Base-by-base conservation (phyloP, 2,888 invertebrate genomes). In the Diogma glabrata region DNA sequence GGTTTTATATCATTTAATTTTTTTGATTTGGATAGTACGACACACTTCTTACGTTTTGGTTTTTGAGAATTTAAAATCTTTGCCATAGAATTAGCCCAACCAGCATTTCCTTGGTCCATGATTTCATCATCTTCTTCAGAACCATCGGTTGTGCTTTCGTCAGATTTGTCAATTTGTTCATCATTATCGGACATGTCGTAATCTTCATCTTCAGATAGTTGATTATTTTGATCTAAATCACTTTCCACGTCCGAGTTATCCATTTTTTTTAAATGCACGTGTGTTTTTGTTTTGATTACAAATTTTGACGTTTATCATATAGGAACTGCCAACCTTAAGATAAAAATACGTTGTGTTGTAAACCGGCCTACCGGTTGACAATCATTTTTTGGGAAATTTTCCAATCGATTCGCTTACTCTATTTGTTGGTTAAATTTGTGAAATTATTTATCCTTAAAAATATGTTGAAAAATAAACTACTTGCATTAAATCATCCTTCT, bases 81-180 rank as follows among this genome's bases (percentile, higher is more conserved):
- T 7, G 81, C 74, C 63, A 91, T 79, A 0, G 84, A 87, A 69
- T 89, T 82, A 2, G 87, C 89, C 89, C 89, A 90, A 3, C 82
- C 84, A 55, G 76, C 70, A 65, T 87, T 87, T 1, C 73, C 74
- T n/a, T n/a, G n/a, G n/a, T n/a, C n/a, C n/a, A n/a, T n/a, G n/a
- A n/a, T n/a, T n/a, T n/a, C n/a, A 28, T 51, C 43, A 28, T 49
- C 48, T 45, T 48, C 49, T 12, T 56, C 53, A 36, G 20, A 33
- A n/a, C 20, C 33, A 33, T 22, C 22, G 12, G n/a, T 24, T 9
- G 10, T 26, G 24, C 24, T 16, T n/a, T 16, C 26, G 5, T 14
- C 14, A 8, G 2, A 16, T 4, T 16, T 16, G 16, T 26, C 26
- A n/a, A 7, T 9, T 9, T 24, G 6, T 24, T 6, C 8, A 16